Base-by-base conservation (phyloP, 2,797 vertebrate species). In the Apodemus agrarius region DNA sequence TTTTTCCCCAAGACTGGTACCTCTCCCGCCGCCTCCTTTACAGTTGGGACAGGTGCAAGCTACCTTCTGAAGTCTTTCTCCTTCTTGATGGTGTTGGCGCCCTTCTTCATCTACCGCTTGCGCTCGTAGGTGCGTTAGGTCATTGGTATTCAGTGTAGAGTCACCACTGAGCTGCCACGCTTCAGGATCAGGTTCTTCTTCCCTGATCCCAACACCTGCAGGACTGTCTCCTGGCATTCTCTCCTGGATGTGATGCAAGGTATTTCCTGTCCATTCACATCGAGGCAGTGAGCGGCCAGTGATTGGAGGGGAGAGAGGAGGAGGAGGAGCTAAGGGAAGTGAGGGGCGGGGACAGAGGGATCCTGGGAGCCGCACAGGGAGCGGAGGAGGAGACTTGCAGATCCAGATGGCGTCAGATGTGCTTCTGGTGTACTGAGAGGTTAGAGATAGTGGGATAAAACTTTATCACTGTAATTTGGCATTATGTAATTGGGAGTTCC, bases 21-120 rank as follows among this genome's bases (percentile, higher is more conserved):
- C 99, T 98, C 99, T 99, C 97, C 99, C 99, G 75, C 99, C 99
- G 31, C 99, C 99, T 98, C 99, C 99, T 99, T 99, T 99, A 98
- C 99, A 99, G 99, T 99, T 99, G 97, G 99, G 99, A 98, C 99
- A 99, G 87, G 99, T 99, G 80, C 99, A 99, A 1, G 99, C 99
- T 93, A 99, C 99, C 97, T 99, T 99, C 94, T 99, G 99, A 98
- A 99, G 99, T 97, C 99, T 99, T 98, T 99, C 99, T 98, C 99
- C 99, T 98, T 99, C 99, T 98, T 99, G 99, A 97, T 99, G 99
- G 79, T 99, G 98, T 98, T 99, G 99, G 98, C 99, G 99, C 98
- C 99, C 98, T 91, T 99, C 99, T 95, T 99, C 99, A 75, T 99
- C 99, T 98, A 99, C 99, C 96, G 99, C 99, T 97, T 99, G 99